phyloP scores from a whole-genome alignment of 2,797 vertebrate species.

The Protonibea diacanthus region DNA sequence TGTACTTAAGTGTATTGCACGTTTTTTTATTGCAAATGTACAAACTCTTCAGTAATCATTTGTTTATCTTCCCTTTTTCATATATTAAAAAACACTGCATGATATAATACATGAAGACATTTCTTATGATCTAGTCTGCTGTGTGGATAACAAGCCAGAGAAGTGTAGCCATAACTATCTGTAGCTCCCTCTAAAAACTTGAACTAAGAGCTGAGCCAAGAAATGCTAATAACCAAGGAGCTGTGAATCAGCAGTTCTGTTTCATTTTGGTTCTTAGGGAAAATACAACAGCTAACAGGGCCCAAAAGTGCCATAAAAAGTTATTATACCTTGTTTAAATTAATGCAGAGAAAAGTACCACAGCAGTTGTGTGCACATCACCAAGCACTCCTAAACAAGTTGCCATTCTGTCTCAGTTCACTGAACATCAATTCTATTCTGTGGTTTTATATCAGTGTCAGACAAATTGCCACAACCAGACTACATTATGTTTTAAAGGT shows the following conservation, averaged over 20 bases:
- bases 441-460: background rate
- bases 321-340: slow-evolving; percentile 26
- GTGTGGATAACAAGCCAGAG: background rate
- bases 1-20: background rate
- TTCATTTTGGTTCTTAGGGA: slow-evolving; percentile 14
- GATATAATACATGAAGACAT: background rate
- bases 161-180: background rate
- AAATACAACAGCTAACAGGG: background rate
- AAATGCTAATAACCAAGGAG: background rate
- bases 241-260: slow-evolving; percentile 10
- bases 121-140: background rate
- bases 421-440: background rate
- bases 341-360: slow-evolving; percentile 12
- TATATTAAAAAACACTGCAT: background rate
- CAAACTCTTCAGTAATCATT: background rate
- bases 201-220: background rate
- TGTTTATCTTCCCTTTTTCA: background rate
- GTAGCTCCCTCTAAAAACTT: background rate
- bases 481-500: background rate
- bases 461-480: background rate
- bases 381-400: background rate
- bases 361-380: slow-evolving; percentile 10
- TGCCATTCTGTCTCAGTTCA: background rate
- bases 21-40: slow-evolving; percentile 5
- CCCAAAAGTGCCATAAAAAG: background rate